A percentile compares a stretch with the other conserved stretches of the same genome.
phyloP scores from a whole-genome alignment of 1,140 invertebrate species.

The Asbolus verrucosus region DNA sequence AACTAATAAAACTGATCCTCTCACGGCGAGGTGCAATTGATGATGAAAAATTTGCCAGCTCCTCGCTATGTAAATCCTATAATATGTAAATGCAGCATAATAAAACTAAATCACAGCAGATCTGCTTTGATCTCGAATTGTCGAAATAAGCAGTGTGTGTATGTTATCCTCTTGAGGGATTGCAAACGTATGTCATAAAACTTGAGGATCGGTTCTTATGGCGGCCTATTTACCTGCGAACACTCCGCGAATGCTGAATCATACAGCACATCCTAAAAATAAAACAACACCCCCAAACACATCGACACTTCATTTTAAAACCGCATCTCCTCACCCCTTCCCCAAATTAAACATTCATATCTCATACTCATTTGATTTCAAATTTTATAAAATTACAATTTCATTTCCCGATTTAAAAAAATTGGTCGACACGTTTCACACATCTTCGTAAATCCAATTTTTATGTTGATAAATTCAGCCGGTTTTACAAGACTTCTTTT shows the following conservation, averaged over 20 bases:
- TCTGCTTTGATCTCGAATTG: constrained; percentile 49
- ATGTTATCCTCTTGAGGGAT: constrained; percentile 45
- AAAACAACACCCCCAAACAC: constrained; percentile 7
- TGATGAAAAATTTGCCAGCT: constrained; percentile 8
- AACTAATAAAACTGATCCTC: constrained; percentile 31
- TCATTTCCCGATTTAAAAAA: too few species aligned
- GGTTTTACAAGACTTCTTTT: too few species aligned
- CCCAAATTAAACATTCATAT: too few species aligned
- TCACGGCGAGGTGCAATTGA: neutral
- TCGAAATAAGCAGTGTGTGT: constrained; percentile 48
- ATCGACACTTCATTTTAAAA: constrained; percentile 25
- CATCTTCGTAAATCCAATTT: too few species aligned
- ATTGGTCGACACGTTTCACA: too few species aligned
- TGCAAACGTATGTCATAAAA: constrained; percentile 48
- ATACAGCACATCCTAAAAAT: constrained; percentile 38
- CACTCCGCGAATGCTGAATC: constrained; percentile 47
- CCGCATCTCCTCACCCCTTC: constrained; percentile 7
- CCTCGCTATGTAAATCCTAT: constrained; percentile 4
- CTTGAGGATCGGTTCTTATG: constrained; percentile 47
- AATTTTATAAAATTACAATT: too few species aligned
- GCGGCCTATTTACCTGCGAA: constrained; percentile 50
- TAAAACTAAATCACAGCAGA: constrained; percentile 49
- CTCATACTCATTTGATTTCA: too few species aligned
- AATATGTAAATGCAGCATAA: constrained; percentile 45
- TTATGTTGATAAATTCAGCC: too few species aligned